Base-by-base conservation (phyloP, 2,113 vertebrate genomes). In the Triplophysa tibetana region DNA sequence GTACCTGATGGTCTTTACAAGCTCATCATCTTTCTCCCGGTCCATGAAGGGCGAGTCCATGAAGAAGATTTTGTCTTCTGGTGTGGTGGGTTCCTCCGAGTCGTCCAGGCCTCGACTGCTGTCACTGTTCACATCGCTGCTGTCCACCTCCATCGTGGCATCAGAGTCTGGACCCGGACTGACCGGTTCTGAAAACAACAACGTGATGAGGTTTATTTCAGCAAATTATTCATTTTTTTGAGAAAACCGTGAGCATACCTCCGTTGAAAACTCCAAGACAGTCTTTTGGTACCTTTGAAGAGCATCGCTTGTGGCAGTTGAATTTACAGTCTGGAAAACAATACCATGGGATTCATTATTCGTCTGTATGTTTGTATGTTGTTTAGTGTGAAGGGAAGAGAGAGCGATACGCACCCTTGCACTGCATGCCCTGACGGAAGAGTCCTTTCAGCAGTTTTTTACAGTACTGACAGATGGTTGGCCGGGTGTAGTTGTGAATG, bases 381-480 rank as follows among this genome's bases (percentile, higher is more conserved):
- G 1, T 38, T 38, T 38, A 8, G n/a, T 4, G 14, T 5, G 52
- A 50, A 63, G 13, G 80, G 33, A 23, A 45, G 5, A 38, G 33
- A 38, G 33, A 1, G 24, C 9, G 19, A 66, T 16, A 9, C 82
- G 79, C 75, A 97, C 98, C 98, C 96, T 98, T 99, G 82, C 98
- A 99, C 84, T 99, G 98, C 97, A 99, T 97, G 86, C 98, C 98
- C 88, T 99, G 98, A 76, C 98, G 96, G 72, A 99, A 99, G 26
- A 99, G 94, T 29, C 98, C 98, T 87, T 98, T 99, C 13, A 99
- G 93, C 75, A 99, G 89, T 9, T 97, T 92, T 87, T 99, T 98
- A 93, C 98, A 99, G 84, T 95, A 98, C 90, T 99, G 98, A 84
- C 98, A 99, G 87, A 99, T 98, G n/a, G 97, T 99, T 45, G 98